Conservation (phyloP, 2,888 invertebrate species). For the Drosophila rubida region DNA sequence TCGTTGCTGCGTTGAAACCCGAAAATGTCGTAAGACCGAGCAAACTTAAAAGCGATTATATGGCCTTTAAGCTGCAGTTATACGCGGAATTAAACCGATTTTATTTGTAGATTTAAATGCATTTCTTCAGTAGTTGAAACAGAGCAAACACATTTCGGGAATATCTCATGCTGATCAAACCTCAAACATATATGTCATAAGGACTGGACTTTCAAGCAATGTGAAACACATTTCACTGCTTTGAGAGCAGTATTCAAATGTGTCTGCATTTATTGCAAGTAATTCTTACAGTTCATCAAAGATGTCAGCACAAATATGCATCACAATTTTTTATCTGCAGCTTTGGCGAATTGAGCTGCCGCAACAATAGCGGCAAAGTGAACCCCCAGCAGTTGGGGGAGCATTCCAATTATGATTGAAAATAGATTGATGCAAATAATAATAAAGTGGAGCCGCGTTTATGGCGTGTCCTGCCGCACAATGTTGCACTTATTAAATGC, state of each 20-base stretch:
- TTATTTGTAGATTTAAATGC: not conserved
- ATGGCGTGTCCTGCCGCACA: not conserved
- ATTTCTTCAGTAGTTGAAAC: no score
- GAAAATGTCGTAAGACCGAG: not conserved
- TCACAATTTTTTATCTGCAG: not conserved
- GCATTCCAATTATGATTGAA: constrained; percentile 4
- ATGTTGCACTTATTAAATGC: constrained; percentile 67
- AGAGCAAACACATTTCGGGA: no score
- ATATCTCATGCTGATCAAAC: no score
- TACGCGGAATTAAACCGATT: not conserved
- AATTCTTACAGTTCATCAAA: no score
- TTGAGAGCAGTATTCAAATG: no score
- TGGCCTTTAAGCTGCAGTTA: not conserved
- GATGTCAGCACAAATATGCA: no score
- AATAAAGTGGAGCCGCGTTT: constrained; percentile 6
- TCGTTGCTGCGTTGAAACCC: not conserved
- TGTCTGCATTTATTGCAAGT: no score
- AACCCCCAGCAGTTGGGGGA: not conserved
- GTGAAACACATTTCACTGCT: no score
- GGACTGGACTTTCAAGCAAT: no score
- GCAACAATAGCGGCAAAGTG: not conserved
- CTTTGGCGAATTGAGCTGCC: not conserved
- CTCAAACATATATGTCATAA: no score
- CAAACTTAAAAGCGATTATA: not conserved
- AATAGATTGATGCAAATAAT: constrained; percentile 5